Percentiles rank a stretch among this genome's conserved stretches.
Evolutionary conservation across 2,113 vertebrate genomes (phyloP).

Genomic region (cattle (Bos taurus)): ARS-UCD2.0 NC_037334.1:82434501-82435000

Average conservation of each 20-base stretch:
- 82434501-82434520: not conserved
- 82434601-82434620: not conserved
- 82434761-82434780: not conserved
- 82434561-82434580: not conserved
- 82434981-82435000: not conserved
- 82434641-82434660: not conserved
- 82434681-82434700: not conserved
- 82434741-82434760: not conserved
- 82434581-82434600: not conserved
- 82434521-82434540: not conserved
- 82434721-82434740: not conserved
- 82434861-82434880: not conserved
- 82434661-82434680: not conserved
- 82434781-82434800: not conserved
- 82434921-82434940: not conserved
- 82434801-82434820: not conserved
- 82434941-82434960: not conserved
- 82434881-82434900: not conserved
- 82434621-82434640: not conserved
- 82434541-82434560: not conserved
- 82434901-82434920: not conserved
- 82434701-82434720: not conserved
- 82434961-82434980: not conserved
- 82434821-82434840: not conserved
- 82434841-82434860: not conserved